Base-by-base conservation (phyloP, 2,888 invertebrate genomes). In the Chalcosyrphus nemorum region DNA sequence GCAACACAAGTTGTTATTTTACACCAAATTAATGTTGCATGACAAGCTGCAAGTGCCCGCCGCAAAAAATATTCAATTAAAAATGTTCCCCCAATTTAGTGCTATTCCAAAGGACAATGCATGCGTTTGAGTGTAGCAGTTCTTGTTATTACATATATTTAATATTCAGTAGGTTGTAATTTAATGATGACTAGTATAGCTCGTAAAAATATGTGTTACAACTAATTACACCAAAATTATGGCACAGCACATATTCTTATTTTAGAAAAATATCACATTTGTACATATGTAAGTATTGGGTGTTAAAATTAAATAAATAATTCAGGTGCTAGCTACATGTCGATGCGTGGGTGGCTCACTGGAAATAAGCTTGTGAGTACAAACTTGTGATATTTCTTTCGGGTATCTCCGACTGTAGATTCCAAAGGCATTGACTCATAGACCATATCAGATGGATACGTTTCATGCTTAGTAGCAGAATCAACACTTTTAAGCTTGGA, bases 11-110 rank as follows among this genome's bases (percentile, higher is more conserved):
- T 52, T 24, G 15, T 38, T 66, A 52, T 52, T 66, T 24, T 52
- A 52, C 66, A 52, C 38, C 38, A 50, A 66, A 66, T 66, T 52
- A 66, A 52, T 15, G 27, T 52, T 9, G 9, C 35, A 65, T 50
- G 50, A 50, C 50, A 24, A 24, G 9, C 35, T n/a, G n/a, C n/a
- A n/a, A n/a, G 38, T 32, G 19, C 21, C 24, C 50, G 13, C 35
- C 13, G 3, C 35, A 65, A 65, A 24, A 15, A 47, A 65, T 50
- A n/a, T 63, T 43, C 32, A 19, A 63, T 47, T 29, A 63, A 47
- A 19, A 63, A 21, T 2, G 19, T 41, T 45, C 29, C 61, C 29
- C 43, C 29, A 29, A 24, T 21, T 41, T 61, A 17, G 43, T 13
- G 24, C 24, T 4, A 29, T 29, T 32, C 17, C 7, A 13, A 17